Percentiles rank a stretch among this genome's conserved stretches.
Evolutionary conservation across 2,888 invertebrate genomes (phyloP).

Genomic region (Aphidius colemani): DNA sequence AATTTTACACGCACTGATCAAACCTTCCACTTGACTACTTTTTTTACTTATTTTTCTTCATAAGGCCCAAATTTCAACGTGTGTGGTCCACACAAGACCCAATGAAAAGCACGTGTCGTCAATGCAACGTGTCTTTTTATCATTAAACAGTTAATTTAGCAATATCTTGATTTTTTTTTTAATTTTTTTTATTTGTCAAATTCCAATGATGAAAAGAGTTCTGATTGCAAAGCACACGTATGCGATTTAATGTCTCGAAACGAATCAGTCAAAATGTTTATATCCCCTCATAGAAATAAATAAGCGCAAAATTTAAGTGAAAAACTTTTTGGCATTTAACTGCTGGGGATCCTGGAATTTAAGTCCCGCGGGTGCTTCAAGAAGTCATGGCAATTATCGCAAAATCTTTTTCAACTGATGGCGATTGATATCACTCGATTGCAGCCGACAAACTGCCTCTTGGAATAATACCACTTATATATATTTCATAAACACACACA

Average conservation of each 20-base stretch:
- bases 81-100: conserved; percentile 37
- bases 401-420: conserved; percentile 12
- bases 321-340: too few relatives aligned
- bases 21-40: not conserved
- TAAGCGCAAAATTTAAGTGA: too few relatives aligned
- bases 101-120: conserved; percentile 37
- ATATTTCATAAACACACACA: not conserved
- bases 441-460: not conserved
- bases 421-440: conserved; percentile 16
- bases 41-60: too few relatives aligned
- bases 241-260: not conserved
- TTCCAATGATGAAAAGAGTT: not conserved
- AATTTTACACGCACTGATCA: conserved; percentile 18
- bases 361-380: not conserved
- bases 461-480: not conserved
- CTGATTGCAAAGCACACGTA: not conserved
- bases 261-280: not conserved
- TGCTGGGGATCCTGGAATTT: conserved; percentile 11
- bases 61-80: conserved; percentile 29
- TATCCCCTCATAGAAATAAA: too few relatives aligned
- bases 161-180: conserved; percentile 18
- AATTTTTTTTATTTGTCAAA: not conserved
- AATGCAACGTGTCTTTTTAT: conserved; percentile 37
- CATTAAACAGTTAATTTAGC: conserved; percentile 42
- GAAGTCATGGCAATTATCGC: conserved; percentile 17